phyloP scores from a whole-genome alignment of 2,797 vertebrate genomes.

The Fistularia tabacaria region DNA sequence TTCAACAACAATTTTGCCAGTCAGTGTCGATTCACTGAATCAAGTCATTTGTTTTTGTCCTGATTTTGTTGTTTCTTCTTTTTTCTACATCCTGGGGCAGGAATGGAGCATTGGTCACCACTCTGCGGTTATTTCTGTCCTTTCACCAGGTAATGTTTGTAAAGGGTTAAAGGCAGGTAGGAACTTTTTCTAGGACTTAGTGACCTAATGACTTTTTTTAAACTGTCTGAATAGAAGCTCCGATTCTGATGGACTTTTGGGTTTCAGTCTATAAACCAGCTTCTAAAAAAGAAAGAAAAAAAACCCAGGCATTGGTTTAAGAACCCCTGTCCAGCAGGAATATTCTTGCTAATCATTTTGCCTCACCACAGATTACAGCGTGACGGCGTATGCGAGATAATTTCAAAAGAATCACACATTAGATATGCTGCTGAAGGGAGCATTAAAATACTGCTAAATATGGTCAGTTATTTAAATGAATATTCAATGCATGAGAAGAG shows the following conservation, averaged over 20 bases:
- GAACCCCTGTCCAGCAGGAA: constrained; percentile 2
- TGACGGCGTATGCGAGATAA: neutral
- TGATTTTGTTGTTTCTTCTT: neutral
- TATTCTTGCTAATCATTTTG: constrained; percentile 5
- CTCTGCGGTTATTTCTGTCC: neutral
- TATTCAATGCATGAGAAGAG: too few relatives aligned
- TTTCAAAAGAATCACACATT: neutral
- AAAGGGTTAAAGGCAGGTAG: neutral
- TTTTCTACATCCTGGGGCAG: too few relatives aligned
- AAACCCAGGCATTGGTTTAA: neutral
- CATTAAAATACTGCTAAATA: too few relatives aligned
- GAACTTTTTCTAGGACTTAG: neutral
- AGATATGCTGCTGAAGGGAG: too few relatives aligned
- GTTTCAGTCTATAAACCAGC: neutral
- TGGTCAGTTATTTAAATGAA: too few relatives aligned
- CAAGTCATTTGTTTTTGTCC: neutral
- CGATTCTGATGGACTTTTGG: neutral
- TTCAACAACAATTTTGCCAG: too few relatives aligned
- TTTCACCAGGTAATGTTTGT: neutral
- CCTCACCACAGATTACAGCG: constrained; percentile 17
- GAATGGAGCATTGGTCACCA: neutral
- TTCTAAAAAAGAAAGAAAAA: too few relatives aligned
- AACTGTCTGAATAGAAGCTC: too few relatives aligned
- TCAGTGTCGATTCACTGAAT: neutral
- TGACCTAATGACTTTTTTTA: too few relatives aligned